Percentiles rank a stretch among this genome's conserved stretches.
Evolutionary conservation across 2,113 vertebrate species (phyloP).

Genomic region (Lethenteron reissneri): DNA sequence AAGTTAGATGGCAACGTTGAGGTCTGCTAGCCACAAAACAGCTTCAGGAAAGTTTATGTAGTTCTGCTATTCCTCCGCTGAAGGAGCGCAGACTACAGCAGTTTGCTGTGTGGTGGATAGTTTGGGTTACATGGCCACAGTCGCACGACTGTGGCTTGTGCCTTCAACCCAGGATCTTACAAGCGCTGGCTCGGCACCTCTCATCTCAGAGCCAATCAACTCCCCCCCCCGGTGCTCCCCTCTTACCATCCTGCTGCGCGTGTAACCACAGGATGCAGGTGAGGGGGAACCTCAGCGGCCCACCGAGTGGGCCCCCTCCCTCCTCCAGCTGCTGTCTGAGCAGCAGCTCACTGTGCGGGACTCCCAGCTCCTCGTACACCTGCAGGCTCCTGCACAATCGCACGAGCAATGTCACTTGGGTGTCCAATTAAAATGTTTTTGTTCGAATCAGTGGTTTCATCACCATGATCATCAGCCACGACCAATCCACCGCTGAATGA

Average conservation of each 20-base stretch:
- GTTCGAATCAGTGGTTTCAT: neutral
- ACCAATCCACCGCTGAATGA: neutral
- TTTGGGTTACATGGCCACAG: neutral
- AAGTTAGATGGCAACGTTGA: no score
- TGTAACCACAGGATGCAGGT: slow-evolving; percentile 82
- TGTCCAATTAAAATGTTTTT: neutral
- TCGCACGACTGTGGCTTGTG: neutral
- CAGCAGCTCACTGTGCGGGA: slow-evolving; percentile 56
- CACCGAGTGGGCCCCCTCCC: slow-evolving; percentile 53
- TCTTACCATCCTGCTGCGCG: slow-evolving; percentile 44
- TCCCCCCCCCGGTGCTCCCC: no score
- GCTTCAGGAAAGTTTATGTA: no score
- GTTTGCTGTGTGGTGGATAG: no score
- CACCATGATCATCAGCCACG: no score
- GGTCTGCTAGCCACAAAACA: no score
- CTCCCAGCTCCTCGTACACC: slow-evolving; percentile 49
- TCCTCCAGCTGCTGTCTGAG: slow-evolving; percentile 48
- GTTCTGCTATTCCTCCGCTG: no score
- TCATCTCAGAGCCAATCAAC: no score
- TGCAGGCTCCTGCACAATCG: slow-evolving; percentile 54
- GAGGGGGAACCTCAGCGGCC: slow-evolving; percentile 49
- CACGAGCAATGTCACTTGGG: slow-evolving; percentile 8
- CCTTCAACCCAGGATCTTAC: neutral
- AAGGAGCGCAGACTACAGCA: no score
- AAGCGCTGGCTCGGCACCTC: no score